These are phyloP conservation scores for Gisinianus flammeolus DNA, from an alignment of 2,888 invertebrate genomes.

Conservation along the genomic window DNA sequence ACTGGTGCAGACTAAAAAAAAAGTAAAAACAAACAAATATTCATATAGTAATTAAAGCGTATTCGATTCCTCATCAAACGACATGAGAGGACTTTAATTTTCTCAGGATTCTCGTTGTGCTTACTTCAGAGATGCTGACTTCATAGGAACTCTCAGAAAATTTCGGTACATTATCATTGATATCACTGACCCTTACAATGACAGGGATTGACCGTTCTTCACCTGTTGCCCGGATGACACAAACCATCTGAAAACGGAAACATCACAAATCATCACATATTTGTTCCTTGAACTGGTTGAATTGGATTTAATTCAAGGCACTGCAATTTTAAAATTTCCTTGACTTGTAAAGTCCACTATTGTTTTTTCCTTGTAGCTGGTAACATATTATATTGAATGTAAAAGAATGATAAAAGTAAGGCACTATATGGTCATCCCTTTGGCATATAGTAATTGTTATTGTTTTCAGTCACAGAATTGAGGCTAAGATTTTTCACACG, in stretches of 20 bases:
- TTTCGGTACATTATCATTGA: conserved; percentile 86
- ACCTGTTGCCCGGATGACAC: conserved; percentile 78
- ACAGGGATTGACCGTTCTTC: conserved; percentile 85
- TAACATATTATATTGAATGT: neutral
- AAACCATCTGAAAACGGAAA: conserved; percentile 71
- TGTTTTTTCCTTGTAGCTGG: too few relatives aligned
- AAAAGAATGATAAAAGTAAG: neutral
- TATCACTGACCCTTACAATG: conserved; percentile 86
- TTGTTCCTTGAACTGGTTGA: too few relatives aligned
- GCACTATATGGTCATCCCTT: too few relatives aligned
- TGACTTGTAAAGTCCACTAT: neutral
- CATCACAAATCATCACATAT: neutral
- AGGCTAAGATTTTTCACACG: conserved; percentile 56
- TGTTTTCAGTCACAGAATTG: conserved; percentile 42
- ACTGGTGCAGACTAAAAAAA: conserved; percentile 79
- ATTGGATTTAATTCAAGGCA: too few relatives aligned
- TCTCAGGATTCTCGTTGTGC: conserved; percentile 55
- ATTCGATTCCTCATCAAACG: neutral
- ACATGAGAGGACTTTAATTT: neutral
- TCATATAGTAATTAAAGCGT: neutral
- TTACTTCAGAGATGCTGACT: conserved; percentile 84
- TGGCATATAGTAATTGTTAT: conserved; percentile 4
- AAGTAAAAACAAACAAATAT: conserved; percentile 6
- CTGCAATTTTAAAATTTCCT: too few relatives aligned
- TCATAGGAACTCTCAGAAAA: conserved; percentile 85